phyloP scores from a whole-genome alignment of 2,113 vertebrate species.

The Otolemur garnettii region DNA sequence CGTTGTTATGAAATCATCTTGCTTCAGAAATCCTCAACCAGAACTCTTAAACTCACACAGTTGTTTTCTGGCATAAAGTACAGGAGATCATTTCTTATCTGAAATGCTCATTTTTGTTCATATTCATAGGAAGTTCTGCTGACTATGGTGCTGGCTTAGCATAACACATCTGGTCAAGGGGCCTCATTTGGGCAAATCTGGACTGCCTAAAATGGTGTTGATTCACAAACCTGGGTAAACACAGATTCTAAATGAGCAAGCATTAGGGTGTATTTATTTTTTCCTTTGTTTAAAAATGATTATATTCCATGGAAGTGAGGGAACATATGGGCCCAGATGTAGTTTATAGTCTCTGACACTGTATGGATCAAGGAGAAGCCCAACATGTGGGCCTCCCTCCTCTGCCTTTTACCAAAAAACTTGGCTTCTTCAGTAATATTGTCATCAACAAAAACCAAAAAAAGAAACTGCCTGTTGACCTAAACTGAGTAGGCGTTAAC shows the following conservation, averaged over 20 bases:
- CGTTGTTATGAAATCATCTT: neutral
- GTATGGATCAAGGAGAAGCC: neutral
- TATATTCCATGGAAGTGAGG: neutral
- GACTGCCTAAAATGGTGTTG: neutral
- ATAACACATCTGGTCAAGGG: constrained; percentile 9
- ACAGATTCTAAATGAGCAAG: neutral
- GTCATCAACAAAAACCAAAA: neutral
- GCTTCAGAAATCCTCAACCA: constrained; percentile 41
- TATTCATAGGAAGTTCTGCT: constrained; percentile 51
- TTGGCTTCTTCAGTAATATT: neutral
- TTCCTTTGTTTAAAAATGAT: constrained; percentile 37
- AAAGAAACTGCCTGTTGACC: neutral
- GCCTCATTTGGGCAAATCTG: neutral
- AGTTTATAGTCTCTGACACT: neutral
- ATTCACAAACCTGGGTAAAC: constrained; percentile 47
- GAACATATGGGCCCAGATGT: neutral
- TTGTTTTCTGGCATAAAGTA: constrained; percentile 44
- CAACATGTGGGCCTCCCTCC: neutral
- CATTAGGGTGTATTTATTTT: neutral
- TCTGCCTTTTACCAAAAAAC: neutral
- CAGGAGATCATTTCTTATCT: constrained; percentile 61
- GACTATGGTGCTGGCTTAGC: constrained; percentile 46
- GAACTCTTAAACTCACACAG: neutral
- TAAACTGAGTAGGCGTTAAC: neutral
- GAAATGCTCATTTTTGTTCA: constrained; percentile 49